These are phyloP conservation scores for Didymodactylos carnosus DNA, from an alignment of 2,888 invertebrate genomes.

Conservation along the genomic window DNA sequence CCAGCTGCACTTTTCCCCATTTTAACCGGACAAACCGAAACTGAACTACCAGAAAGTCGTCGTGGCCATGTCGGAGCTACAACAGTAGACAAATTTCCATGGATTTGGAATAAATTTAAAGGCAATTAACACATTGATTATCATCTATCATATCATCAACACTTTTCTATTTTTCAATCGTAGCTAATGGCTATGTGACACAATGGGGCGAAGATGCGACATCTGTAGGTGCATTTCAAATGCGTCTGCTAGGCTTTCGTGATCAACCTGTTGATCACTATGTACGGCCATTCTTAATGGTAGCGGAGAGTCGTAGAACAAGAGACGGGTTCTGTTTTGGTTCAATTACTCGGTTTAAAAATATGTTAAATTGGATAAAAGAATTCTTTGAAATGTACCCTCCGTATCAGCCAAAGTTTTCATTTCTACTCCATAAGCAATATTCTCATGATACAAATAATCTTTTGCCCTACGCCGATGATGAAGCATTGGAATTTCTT, in stretches of 20 bases:
- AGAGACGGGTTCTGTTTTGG: slow-evolving; percentile 1
- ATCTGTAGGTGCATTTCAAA: slow-evolving; percentile 23
- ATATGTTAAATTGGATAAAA: slow-evolving; percentile 21
- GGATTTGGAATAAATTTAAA: slow-evolving; percentile 61
- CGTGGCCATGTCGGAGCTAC: slow-evolving; percentile 44
- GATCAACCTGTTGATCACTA: slow-evolving; percentile 28
- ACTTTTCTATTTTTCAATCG: too few species aligned
- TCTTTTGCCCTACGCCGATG: slow-evolving; percentile 24
- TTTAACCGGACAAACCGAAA: slow-evolving; percentile 53
- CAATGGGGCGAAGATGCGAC: slow-evolving; percentile 46
- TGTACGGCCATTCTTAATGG: slow-evolving; percentile 20
- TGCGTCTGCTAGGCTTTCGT: slow-evolving; percentile 26
- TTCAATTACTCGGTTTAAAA: slow-evolving; percentile 4
- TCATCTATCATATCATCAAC: neutral
- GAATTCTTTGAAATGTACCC: slow-evolving; percentile 24
- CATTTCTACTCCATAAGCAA: slow-evolving; percentile 23
- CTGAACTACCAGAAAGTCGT: slow-evolving; percentile 65
- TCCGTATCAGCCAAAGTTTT: slow-evolving; percentile 24
- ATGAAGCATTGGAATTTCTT: slow-evolving; percentile 22
- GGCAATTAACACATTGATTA: neutral
- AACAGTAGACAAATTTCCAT: slow-evolving; percentile 56
- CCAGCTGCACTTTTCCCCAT: slow-evolving; percentile 57
- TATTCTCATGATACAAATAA: slow-evolving; percentile 26
- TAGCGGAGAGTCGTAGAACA: neutral
- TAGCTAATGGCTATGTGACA: slow-evolving; percentile 39